Evolutionary conservation across 2,113 vertebrate species (phyloP).

Genomic region (Galeopterus variegatus): DNA sequence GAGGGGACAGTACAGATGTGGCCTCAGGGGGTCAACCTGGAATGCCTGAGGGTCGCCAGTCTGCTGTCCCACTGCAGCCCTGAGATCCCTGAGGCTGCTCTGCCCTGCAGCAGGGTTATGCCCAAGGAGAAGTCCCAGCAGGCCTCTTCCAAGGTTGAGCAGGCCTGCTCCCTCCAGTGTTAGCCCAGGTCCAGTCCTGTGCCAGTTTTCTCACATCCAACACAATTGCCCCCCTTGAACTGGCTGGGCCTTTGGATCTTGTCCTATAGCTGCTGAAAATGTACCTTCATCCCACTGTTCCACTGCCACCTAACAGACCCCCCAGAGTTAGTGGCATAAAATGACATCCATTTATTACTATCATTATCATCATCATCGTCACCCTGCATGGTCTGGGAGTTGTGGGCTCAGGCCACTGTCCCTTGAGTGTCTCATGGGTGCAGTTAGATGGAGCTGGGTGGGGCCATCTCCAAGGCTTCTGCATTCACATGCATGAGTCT

Average conservation of each 20-base stretch:
- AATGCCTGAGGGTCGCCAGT: accelerated
- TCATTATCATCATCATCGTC: neutral
- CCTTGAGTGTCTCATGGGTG: neutral
- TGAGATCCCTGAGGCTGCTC: neutral
- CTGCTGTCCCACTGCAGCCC: neutral
- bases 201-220: neutral
- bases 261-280: too few relatives aligned
- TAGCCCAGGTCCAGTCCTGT: accelerated
- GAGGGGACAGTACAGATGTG: neutral
- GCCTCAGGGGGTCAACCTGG: neutral
- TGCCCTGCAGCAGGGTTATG: accelerated
- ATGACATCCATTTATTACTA: accelerated
- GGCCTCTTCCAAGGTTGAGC: neutral
- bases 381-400: neutral
- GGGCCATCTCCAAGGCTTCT: neutral
- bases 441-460: accelerated
- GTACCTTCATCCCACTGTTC: neutral
- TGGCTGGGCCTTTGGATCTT: neutral
- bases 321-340: neutral
- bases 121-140: accelerated
- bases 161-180: neutral
- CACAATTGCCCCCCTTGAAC: too few relatives aligned
- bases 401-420: neutral
- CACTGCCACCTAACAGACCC: neutral
- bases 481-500: neutral